Evolutionary conservation across 2,113 vertebrate genomes (phyloP), one percentile per base, ranked within the genome.

Genomic region (Anolis carolinensis): DNA sequence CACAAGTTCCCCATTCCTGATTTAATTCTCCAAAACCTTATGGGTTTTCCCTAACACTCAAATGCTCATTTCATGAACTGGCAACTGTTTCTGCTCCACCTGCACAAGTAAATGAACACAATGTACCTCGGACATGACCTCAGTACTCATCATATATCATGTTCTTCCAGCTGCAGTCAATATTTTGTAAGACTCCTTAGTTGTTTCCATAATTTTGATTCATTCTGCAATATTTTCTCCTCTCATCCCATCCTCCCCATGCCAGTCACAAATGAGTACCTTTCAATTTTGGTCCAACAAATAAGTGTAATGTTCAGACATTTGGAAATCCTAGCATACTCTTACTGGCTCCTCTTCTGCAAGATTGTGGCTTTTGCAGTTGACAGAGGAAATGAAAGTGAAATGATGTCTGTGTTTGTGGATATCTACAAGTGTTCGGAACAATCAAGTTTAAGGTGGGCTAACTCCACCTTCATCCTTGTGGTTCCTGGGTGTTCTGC

Each of bases 101-200:
- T 92, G 90, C 81, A 86, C 89, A 87, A 90, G 82, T 88, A 90
- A 94, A 92, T 92, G 86, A 92, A 84, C 67, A 92, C 90, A 93
- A 91, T 44, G 32, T 89, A 62, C 76, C 70, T 1, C 87, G 88
- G 79, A 81, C 74, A 86, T 92, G 87, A 94, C 89, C 85, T 94
- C 93, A 92, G 34, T 25, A 25, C 79, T 65, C 82, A 85, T 80
- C 50, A 39, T 92, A 82, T 86, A 86, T 86, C 82, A 34, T 32
- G 5, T 62, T 87, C 39, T 86, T 83, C 83, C 7, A 86, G 76
- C 65, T 88, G 80, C 87, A 91, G 67, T 90, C 84, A 88, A 83
- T 68, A 76, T 83, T 92, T 89, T 90, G 84, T 89, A 88, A 92
- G 89, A 89, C 85, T 92, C 86, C 87, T 80, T 44, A 89, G 78